Conservation (phyloP, 53 echinoderm and acorn worm genomes). For the Stichopus horrens region DNA sequence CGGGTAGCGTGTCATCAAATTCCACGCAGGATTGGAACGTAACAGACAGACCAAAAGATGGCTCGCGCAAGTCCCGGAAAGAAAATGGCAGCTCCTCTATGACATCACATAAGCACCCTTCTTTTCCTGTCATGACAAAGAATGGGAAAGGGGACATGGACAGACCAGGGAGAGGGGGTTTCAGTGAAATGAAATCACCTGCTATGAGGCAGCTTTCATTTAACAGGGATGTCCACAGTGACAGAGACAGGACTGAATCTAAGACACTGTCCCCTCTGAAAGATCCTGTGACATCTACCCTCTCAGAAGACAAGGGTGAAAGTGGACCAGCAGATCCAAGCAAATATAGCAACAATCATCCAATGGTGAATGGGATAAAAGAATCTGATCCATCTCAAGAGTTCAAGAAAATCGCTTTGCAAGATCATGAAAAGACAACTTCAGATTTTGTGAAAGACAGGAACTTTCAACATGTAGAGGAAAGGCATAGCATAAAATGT, state of each 20-base stretch:
- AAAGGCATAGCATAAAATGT: background rate
- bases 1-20: constrained; percentile 78
- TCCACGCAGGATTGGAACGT: constrained; percentile 97
- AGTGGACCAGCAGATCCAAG: background rate
- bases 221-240: constrained; percentile 26
- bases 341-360: background rate
- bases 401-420: background rate
- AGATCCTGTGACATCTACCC: background rate
- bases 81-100: constrained; percentile 67
- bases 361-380: background rate
- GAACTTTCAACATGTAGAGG: background rate
- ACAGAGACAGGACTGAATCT: constrained; percentile 17
- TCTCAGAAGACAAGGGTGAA: background rate
- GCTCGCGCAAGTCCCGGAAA: constrained; percentile 52
- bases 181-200: constrained; percentile 53
- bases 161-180: constrained; percentile 1
- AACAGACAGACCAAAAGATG: constrained; percentile 70
- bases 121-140: constrained; percentile 51
- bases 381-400: constrained; percentile 37
- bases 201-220: constrained; percentile 51
- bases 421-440: constrained; percentile 16
- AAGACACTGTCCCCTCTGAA: background rate
- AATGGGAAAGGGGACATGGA: constrained; percentile 35
- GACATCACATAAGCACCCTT: constrained; percentile 36
- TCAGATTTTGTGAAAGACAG: background rate